Evolutionary conservation across 1,140 invertebrate genomes (phyloP), one percentile per base, ranked within the genome.

Genomic region (Camponotus floridanus): DNA sequence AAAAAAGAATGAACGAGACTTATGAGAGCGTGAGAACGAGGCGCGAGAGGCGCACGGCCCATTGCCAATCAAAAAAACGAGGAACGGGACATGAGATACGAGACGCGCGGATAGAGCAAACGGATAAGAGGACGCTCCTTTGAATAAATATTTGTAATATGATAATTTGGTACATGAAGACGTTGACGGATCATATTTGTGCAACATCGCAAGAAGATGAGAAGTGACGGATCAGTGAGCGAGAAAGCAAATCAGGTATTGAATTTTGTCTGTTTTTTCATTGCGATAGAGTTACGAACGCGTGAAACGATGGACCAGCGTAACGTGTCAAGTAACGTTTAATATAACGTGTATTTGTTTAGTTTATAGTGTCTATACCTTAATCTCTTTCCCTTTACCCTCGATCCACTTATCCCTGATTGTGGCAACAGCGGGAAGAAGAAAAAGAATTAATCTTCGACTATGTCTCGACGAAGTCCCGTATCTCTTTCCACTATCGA

Each of bases 281-380:
- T 85, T 64, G 55, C 45, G 59, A 59, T 42, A 67, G 31, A 48
- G 36, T 51, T 78, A 85, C 31, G 36, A 67, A 42, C 71, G 73
- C 59, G 62, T 55, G 21, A 78, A 71, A 68, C 70, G 67, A 85
- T 42, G 86, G 86, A 68, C 81, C 86, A 89, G 81, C 68, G 67
- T 86, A 51, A 87, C 84, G 78, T 80, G 70, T 84, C 67, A 61
- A 65, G 42, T 80, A 51, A 85, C 79, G 85, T 93, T 93, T 92
- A 92, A 92, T 92, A 90, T 92, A 91, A 90, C 88, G 88, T 93
- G 87, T 94, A 93, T 92, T 92, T 88, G 88, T 94, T 94, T 94
- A 93, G 92, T 94, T 93, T 73, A 85, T 93, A 93, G 92, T 86
- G 83, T 88, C 91, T 88, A 83, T 87, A 87, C 78, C 88, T 68